A percentile compares a stretch with the other conserved stretches of the same genome.
Conservation (phyloP, 2,888 invertebrate genomes). For the Eupeodes luniger region DNA sequence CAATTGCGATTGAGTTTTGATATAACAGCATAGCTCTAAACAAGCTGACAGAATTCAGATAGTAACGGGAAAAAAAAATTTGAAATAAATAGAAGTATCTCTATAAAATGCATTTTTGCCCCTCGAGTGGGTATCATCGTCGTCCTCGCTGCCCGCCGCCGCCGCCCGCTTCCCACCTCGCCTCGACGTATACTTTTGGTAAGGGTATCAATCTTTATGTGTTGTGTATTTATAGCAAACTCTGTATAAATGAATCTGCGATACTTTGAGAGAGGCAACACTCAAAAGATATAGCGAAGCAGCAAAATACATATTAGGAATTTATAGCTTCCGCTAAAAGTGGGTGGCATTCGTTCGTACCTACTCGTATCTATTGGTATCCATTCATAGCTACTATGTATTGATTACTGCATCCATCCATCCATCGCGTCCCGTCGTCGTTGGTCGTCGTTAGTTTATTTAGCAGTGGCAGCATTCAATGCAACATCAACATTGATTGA, state of each 20-base stretch:
- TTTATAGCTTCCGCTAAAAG: slow-evolving; percentile 70
- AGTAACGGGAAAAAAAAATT: slow-evolving; percentile 5
- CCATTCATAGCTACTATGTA: background rate
- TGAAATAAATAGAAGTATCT: background rate
- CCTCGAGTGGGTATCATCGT: slow-evolving; percentile 15
- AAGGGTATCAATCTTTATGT: slow-evolving; percentile 21
- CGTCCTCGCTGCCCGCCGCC: too few relatives aligned
- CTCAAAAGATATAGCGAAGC: slow-evolving; percentile 35
- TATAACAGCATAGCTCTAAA: slow-evolving; percentile 58
- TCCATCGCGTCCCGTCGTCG: too few relatives aligned
- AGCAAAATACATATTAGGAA: slow-evolving; percentile 43
- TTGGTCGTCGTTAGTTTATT: background rate
- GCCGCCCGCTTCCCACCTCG: too few relatives aligned
- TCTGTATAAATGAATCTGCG: slow-evolving; percentile 34
- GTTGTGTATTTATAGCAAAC: background rate
- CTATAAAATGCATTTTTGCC: slow-evolving; percentile 34
- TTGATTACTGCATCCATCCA: slow-evolving; percentile 17
- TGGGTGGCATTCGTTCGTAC: slow-evolving; percentile 41
- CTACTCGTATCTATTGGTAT: too few relatives aligned
- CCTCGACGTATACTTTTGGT: background rate
- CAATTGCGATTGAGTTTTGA: slow-evolving; percentile 57
- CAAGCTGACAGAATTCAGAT: slow-evolving; percentile 55
- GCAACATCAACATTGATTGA: slow-evolving; percentile 57
- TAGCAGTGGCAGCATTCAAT: slow-evolving; percentile 31
- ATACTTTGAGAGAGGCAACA: slow-evolving; percentile 3